Evolutionary conservation across 2,797 vertebrate genomes (phyloP).

Genomic region (Myotis myotis): DNA sequence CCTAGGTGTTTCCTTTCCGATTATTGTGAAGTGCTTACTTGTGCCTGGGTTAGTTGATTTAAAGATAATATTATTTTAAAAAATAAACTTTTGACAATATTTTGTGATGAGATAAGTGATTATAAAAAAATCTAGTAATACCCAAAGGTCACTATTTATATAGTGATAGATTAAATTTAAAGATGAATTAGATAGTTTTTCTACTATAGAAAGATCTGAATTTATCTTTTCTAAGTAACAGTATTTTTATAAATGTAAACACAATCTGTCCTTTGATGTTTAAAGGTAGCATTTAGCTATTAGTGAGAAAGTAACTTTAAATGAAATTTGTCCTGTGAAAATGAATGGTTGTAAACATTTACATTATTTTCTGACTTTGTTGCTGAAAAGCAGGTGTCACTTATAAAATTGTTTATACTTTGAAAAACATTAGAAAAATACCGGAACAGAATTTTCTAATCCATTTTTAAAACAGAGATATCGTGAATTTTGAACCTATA

Average conservation of each 20-base stretch:
- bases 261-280: background rate
- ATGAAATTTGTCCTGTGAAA: constrained; percentile 13
- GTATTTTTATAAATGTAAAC: background rate
- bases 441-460: background rate
- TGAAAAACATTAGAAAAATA: background rate
- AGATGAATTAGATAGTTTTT: background rate
- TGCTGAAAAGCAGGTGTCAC: background rate
- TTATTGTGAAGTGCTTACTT: background rate
- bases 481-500: background rate
- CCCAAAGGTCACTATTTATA: background rate
- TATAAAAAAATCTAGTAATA: background rate
- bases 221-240: background rate
- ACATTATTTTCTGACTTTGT: background rate
- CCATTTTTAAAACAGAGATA: background rate
- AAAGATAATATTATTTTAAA: background rate
- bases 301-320: background rate
- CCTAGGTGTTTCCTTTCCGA: background rate
- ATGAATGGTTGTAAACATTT: background rate
- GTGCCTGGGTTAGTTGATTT: background rate
- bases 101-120: background rate
- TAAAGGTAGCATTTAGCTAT: background rate
- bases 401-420: background rate
- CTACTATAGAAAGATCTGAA: background rate
- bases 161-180: background rate
- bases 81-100: background rate